Evolutionary conservation across 1,140 invertebrate species (phyloP), one percentile per base, ranked within the genome.

Genomic region (Pogonus chalceus): DNA sequence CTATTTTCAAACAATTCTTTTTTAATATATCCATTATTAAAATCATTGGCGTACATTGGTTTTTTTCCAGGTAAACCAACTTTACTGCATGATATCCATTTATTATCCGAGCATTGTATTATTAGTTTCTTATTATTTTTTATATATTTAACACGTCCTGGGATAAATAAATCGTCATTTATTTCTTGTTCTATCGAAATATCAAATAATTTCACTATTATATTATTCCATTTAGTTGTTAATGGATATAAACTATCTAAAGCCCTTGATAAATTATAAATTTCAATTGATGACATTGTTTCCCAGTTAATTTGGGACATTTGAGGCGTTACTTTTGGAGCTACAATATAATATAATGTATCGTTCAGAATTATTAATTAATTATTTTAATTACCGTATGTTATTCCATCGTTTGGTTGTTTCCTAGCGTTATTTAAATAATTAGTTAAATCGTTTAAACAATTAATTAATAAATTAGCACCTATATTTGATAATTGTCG

Each of bases 191-290:
- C 54, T 62, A 58, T 59, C 56, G 68, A 70, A 35, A 84, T 65
- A 60, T 82, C 74, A 35, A 79, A 70, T 9, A 87, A 60, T 66
- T 83, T 83, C n/a, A 85, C 66, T 47, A 64, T 66, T 58, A 71
- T 73, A 14, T 73, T 68, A 55, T 73, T 68, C 66, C 80, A 85
- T 52, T 62, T 76, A 35, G 85, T 81, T 22, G 69, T 76, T 26
- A 87, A 65, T 4, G 76, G 69, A 63, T 81, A 81, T 20, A 87
- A 62, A 21, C 81, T 78, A 60, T 74, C 75, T 49, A 88, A 66
- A 2, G 83, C 83, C 61, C 85, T 71, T 60, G 82, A 73, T 23
- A 83, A 71, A 65, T 86, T 77, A 60, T 82, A 85, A 16, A 88
- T 65, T 60, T 83, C 62, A 52, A 59, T 63, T 0, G 84, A 76